Conservation (phyloP, 2,888 invertebrate genomes). For the Diarsia mendica region DNA sequence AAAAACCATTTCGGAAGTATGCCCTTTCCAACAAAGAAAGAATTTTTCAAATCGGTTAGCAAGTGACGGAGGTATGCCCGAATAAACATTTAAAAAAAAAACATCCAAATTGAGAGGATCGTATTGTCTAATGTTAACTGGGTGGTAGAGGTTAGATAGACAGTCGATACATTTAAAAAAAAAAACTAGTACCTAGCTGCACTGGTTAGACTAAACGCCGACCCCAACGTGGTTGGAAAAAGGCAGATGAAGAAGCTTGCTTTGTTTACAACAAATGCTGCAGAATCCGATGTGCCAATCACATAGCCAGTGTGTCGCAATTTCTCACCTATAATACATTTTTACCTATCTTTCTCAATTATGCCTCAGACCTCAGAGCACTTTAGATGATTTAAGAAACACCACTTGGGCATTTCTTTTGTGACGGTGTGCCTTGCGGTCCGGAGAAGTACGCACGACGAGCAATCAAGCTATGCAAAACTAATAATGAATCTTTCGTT, state of each 20-base stretch:
- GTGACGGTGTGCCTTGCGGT: background rate
- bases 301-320: background rate
- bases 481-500: too few species aligned
- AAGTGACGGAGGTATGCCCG: too few species aligned
- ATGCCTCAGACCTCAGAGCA: background rate
- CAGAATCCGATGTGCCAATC: background rate
- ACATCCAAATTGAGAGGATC: too few species aligned
- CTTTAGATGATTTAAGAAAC: background rate
- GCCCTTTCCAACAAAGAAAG: too few species aligned
- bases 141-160: too few species aligned
- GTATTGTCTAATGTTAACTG: background rate
- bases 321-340: background rate
- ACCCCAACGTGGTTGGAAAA: background rate
- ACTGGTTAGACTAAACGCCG: background rate
- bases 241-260: background rate
- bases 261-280: background rate
- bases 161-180: background rate
- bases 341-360: background rate
- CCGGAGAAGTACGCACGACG: too few species aligned
- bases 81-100: too few species aligned
- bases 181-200: background rate
- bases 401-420: background rate
- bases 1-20: too few species aligned
- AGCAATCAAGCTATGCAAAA: too few species aligned
- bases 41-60: too few species aligned